Evolutionary conservation across 2,888 invertebrate genomes (phyloP).

Genomic region (Idaea dimidiata): DNA sequence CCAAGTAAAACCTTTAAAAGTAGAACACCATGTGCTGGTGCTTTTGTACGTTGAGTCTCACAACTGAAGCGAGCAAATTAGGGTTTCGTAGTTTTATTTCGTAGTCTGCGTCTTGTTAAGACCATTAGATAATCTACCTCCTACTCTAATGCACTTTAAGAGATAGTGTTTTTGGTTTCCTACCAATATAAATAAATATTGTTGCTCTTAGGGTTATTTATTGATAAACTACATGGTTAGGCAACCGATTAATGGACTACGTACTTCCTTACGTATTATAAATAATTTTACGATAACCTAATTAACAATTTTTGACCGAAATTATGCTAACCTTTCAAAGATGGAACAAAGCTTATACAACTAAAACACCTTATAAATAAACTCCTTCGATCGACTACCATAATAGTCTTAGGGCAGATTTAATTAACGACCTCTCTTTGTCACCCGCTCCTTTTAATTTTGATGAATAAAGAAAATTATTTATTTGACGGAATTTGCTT

Average conservation of each 20-base stretch:
- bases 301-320: neutral
- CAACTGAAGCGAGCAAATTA: slow-evolving; percentile 32
- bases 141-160: slow-evolving; percentile 50
- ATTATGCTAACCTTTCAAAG: neutral
- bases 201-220: neutral
- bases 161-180: slow-evolving; percentile 37
- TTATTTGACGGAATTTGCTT: slow-evolving; percentile 73
- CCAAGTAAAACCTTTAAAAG: neutral
- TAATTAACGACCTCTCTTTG: slow-evolving; percentile 74
- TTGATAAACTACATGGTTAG: no score
- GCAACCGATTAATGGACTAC: no score
- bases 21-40: slow-evolving; percentile 8
- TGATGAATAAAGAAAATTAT: slow-evolving; percentile 80
- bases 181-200: neutral
- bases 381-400: slow-evolving; percentile 46
- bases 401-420: slow-evolving; percentile 58
- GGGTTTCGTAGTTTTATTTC: slow-evolving; percentile 27
- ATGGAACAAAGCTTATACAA: slow-evolving; percentile 7
- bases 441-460: slow-evolving; percentile 78
- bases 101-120: slow-evolving; percentile 45
- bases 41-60: slow-evolving; percentile 31
- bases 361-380: slow-evolving; percentile 25
- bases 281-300: no score
- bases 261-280: no score
- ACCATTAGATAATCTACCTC: slow-evolving; percentile 55